These are phyloP conservation scores for Phalacrocorax brasilianus DNA, from an alignment of 2,113 vertebrate species.

Conservation along the genomic window DNA sequence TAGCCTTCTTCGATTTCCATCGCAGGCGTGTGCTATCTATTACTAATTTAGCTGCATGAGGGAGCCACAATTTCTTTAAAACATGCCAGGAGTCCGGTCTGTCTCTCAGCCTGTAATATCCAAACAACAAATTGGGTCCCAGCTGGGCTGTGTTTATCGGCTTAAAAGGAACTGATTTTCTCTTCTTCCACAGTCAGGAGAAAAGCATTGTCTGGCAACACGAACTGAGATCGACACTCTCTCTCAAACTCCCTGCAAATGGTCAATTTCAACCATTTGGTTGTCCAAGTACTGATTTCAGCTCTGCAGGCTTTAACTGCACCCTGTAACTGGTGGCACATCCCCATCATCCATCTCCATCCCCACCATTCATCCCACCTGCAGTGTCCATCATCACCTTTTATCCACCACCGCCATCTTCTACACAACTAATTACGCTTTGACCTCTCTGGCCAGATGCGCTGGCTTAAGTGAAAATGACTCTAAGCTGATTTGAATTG, in stretches of 20 bases:
- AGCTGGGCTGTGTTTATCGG: conserved; percentile 48
- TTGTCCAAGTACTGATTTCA: not conserved
- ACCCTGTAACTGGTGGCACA: not conserved
- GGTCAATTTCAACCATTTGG: not conserved
- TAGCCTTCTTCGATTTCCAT: not conserved
- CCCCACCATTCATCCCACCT: not conserved
- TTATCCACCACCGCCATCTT: not conserved
- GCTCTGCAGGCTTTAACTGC: not conserved
- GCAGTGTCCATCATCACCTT: not conserved
- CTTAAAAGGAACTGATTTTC: conserved; percentile 30
- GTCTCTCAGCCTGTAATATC: conserved; percentile 47
- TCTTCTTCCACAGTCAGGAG: not conserved
- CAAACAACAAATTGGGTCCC: conserved; percentile 57
- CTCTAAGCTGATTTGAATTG: not conserved
- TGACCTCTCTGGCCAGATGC: not conserved
- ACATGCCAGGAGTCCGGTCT: conserved; percentile 41
- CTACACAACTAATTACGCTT: not conserved
- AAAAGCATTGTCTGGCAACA: not conserved
- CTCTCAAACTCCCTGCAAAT: not conserved
- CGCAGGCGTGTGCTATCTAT: not conserved
- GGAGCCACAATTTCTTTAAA: conserved; percentile 37
- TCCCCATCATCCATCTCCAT: too few species aligned
- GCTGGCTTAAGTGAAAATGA: conserved; percentile 22
- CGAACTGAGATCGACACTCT: not conserved
- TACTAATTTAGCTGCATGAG: conserved; percentile 41